These are phyloP conservation scores for Pseudococcus longispinus DNA, from an alignment of 2,888 invertebrate species.

Conservation along the genomic window DNA sequence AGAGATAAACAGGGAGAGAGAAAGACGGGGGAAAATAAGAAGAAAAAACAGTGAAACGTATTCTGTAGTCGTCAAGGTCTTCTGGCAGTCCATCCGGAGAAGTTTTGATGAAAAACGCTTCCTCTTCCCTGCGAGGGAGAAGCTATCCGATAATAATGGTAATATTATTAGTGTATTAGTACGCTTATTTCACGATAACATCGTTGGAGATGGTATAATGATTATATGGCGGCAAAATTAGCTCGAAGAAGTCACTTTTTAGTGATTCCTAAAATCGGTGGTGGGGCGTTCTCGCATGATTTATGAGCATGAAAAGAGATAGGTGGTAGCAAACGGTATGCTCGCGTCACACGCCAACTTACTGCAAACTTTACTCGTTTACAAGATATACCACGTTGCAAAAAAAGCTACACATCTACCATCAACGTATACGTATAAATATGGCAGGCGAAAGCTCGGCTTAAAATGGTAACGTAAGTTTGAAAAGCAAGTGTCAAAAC, in stretches of 20 bases:
- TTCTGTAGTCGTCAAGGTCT: constrained; percentile 28
- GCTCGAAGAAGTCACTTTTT: constrained; percentile 42
- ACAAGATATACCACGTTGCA: neutral
- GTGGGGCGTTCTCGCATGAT: neutral
- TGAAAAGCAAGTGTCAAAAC: constrained; percentile 33
- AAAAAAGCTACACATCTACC: neutral
- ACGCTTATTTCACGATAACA: constrained; percentile 55
- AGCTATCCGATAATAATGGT: constrained; percentile 51
- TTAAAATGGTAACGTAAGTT: constrained; percentile 1
- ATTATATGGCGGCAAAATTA: constrained; percentile 52
- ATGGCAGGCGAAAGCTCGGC: neutral
- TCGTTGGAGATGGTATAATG: constrained; percentile 54
- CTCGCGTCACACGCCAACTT: neutral
- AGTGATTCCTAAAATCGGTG: constrained; percentile 50
- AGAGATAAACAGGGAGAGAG: neutral
- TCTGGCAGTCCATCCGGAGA: constrained; percentile 10
- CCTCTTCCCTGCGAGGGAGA: constrained; percentile 32
- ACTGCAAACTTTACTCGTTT: neutral
- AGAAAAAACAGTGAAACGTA: constrained; percentile 8
- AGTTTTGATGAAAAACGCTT: constrained; percentile 21
- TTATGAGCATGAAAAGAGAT: neutral
- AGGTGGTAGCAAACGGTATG: too few species aligned
- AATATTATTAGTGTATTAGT: constrained; percentile 55
- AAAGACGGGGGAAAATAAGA: neutral
- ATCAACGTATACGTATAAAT: neutral